Base-by-base conservation (phyloP, 2,797 vertebrate species). In the Vespertilio murinus region DNA sequence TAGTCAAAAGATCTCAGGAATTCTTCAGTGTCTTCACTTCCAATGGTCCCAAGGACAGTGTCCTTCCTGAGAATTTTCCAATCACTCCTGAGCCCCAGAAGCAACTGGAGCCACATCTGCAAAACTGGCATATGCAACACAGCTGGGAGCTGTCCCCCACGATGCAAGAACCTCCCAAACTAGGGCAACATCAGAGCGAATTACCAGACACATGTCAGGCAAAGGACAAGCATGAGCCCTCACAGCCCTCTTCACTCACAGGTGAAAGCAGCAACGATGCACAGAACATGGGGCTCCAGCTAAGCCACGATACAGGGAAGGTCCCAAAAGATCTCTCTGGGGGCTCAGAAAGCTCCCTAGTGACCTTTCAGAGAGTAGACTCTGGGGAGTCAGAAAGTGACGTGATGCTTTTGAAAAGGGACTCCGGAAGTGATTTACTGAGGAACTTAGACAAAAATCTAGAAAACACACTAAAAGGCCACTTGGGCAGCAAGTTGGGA, bases 101-200 rank as follows among this genome's bases (percentile, higher is more conserved):
- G 11, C 64, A 91, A 64, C 52, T 96, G 33, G 94, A 97, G 12
- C 54, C 47, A 33, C 96, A 96, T 33, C 33, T 97, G 45, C 93
- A 92, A 70, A 91, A 40, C 0, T 82, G 86, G 78, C 23, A 94
- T 17, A 40, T 83, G 45, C 70, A 70, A 17, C 87, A 87, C 18
- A 28, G 1, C 8, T 75, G 65, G 73, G 30, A 90, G 9, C 25
- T 92, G 20, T 59, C 93, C 13, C 17, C 6, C 45, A 94, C 33
- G 52, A 84, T 74, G 47, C 74, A 82, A 12, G 25, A 59, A 7
- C 61, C 88, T 87, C 14, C n/a, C 20, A n/a, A 61, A 17, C 0
- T 52, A 56, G 64, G 25, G 20, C 67, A 70, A 28, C 59, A 42
- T 85, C 77, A 40, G 33, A 45, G 18, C 2, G 5, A 45, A 61